These are phyloP conservation scores for Sisyra nigra DNA, from an alignment of 2,888 invertebrate genomes.

Conservation along the genomic window DNA sequence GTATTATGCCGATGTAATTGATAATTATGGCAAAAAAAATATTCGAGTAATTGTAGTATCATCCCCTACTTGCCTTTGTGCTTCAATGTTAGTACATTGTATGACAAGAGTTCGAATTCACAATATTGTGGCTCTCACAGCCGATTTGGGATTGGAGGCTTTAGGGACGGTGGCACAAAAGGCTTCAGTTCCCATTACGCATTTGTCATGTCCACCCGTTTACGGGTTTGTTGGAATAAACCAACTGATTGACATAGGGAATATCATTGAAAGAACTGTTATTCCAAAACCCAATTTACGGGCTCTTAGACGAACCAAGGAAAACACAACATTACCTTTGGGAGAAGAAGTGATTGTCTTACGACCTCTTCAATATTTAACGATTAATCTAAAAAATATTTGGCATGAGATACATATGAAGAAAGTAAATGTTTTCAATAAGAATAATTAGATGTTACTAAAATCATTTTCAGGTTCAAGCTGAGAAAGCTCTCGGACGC, in stretches of 20 bases:
- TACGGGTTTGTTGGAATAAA: conserved; percentile 45
- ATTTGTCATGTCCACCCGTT: conserved; percentile 41
- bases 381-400: conserved; percentile 27
- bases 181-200: conserved; percentile 28
- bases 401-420: conserved; percentile 25
- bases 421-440: conserved; percentile 23
- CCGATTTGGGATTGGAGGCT: conserved; percentile 35
- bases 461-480: conserved; percentile 11
- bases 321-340: conserved; percentile 31
- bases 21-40: conserved; percentile 29
- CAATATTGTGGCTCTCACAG: conserved; percentile 39
- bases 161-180: conserved; percentile 27
- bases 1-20: conserved; percentile 31
- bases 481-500: conserved; percentile 15
- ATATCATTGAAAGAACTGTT: conserved; percentile 34
- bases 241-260: conserved; percentile 35
- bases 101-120: conserved; percentile 26
- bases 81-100: conserved; percentile 29
- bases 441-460: no score
- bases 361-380: conserved; percentile 34
- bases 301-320: conserved; percentile 27
- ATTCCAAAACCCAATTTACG: conserved; percentile 33
- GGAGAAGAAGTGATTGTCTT: conserved; percentile 34
- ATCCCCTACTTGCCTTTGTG: conserved; percentile 38
- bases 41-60: conserved; percentile 36